Evolutionary conservation across 1,140 invertebrate genomes (phyloP), one percentile per base, ranked within the genome.

Genomic region (Eriocheir sinensis): DNA sequence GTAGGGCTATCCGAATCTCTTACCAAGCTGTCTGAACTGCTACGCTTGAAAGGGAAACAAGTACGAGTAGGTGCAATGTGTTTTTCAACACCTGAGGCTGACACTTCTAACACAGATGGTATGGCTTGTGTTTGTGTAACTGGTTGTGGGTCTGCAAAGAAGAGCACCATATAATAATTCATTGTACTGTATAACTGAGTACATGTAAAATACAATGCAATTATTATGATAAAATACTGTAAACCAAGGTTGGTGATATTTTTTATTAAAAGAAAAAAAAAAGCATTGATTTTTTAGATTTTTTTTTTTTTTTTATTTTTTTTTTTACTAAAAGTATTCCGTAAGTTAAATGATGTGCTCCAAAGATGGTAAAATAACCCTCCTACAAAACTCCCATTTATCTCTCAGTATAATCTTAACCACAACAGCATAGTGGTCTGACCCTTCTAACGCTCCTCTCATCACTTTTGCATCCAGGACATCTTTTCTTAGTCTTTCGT

Each of bases 41-140:
- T 85, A 85, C 32, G 81, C 81, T 85, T 85, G 17, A 85, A 27
- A 27, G 81, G 32, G 9, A 85, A 85, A 85, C 9, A n/a, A n/a
- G n/a, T n/a, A n/a, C n/a, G 17, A 85, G 30, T 30, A 85, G 81
- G 30, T 15, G 81, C 17, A 30, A 85, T 85, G 81, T 85, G 8
- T 85, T 17, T 85, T 9, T 30, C 30, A 85, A 17, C 81, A 85
- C 30, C 34, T 17, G 32, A 27, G 8, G 9, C 17, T 17, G 17
- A 9, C 30, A 15, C 9, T 85, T 17, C 8, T 27, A 30, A 17
- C 30, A 32, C 9, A 32, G 17, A 85, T 34, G 32, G 17, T 30
- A 34, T 15, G 8, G 17, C 12, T 85, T 9, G 8, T 85, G 17
- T 9, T 85, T 17, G 34, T 85, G 32, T 34, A 27, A 34, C 32